Evolutionary conservation across 1,140 invertebrate species (phyloP), one percentile per base, ranked within the genome.

Genomic region (Drosophila persimilis): DNA sequence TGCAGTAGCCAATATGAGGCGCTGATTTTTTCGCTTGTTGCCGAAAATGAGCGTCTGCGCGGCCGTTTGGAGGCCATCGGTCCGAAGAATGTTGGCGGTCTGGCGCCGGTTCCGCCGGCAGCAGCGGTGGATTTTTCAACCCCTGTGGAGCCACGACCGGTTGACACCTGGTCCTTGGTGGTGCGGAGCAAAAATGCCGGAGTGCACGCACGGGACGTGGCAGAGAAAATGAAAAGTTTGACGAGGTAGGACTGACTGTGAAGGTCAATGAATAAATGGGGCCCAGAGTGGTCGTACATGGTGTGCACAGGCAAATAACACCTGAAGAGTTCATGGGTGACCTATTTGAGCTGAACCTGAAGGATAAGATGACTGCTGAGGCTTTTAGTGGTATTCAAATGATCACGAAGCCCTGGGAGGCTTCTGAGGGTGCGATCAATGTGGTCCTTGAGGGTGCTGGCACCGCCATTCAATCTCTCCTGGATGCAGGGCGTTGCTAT

Each of bases 141-240:
- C 17, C 17, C 17, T 17, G 17, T 17, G 17, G 17, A 17, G 9
- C 9, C 17, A 2, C 22, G 24, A 22, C 56, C 51, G 35, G 51
- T 54, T n/a, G 47, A 60, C 15, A 60, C 64, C 17, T 67, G 57
- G 64, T 54, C 57, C 11, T n/a, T 54, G 3, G 50, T 69, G 2
- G 57, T 60, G 3, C 57, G 57, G 17, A 59, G 64, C 47, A 56
- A 56, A 2, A 48, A 47, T 43, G 43, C 51, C 8, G 51, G 13
- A 1, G 9, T 13, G 3, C 24, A 20, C 6, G 39, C 45, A 2
- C 24, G 26, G 13, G 47, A 50, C 47, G 47, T 50, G 47, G 22
- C 7, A 0, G 24, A 50, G 3, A 50, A 15, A 59, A 41, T 22
- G 39, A 1, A 24, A 60, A 57, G 29, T 57, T 46, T 31, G 43